These are phyloP conservation scores for Anolis carolinensis DNA, from an alignment of 2,113 vertebrate species.

Conservation along the genomic window DNA sequence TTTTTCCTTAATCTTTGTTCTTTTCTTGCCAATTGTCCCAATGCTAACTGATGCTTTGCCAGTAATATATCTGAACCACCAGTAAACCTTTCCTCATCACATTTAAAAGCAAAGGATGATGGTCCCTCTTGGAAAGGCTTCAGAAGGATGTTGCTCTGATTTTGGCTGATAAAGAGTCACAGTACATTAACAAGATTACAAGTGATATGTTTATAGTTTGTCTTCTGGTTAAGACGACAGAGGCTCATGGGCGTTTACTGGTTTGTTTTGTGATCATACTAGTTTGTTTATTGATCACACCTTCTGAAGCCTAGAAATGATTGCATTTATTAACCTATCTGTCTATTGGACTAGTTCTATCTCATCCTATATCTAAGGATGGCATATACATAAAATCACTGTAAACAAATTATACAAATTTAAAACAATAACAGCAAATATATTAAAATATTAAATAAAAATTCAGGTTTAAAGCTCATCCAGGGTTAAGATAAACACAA, in stretches of 20 bases:
- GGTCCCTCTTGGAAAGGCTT: conserved; percentile 48
- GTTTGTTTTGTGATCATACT: conserved; percentile 31
- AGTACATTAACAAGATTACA: conserved; percentile 59
- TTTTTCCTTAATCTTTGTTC: background rate
- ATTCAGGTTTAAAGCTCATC: too few relatives aligned
- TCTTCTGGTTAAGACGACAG: conserved; percentile 42
- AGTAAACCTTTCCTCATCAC: conserved; percentile 13
- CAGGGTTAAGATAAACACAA: background rate
- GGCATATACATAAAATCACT: too few relatives aligned
- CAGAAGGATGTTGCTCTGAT: conserved; percentile 60
- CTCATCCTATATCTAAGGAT: too few relatives aligned
- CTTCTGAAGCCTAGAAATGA: conserved; percentile 6
- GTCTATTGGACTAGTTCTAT: too few relatives aligned
- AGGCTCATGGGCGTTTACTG: background rate
- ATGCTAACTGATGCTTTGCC: conserved; percentile 30
- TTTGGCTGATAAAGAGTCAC: conserved; percentile 58
- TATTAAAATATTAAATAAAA: too few relatives aligned
- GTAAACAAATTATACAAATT: too few relatives aligned
- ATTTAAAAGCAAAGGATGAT: conserved; percentile 43
- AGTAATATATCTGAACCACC: conserved; percentile 33
- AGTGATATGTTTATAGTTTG: conserved; percentile 44
- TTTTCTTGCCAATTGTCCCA: conserved; percentile 33
- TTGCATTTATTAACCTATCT: too few relatives aligned
- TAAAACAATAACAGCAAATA: too few relatives aligned
- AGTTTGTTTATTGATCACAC: conserved; percentile 32